Percentiles rank a stretch among this genome's conserved stretches.
Evolutionary conservation across 2,888 invertebrate genomes (phyloP).

Genomic region (Blastobasis lacticolella): DNA sequence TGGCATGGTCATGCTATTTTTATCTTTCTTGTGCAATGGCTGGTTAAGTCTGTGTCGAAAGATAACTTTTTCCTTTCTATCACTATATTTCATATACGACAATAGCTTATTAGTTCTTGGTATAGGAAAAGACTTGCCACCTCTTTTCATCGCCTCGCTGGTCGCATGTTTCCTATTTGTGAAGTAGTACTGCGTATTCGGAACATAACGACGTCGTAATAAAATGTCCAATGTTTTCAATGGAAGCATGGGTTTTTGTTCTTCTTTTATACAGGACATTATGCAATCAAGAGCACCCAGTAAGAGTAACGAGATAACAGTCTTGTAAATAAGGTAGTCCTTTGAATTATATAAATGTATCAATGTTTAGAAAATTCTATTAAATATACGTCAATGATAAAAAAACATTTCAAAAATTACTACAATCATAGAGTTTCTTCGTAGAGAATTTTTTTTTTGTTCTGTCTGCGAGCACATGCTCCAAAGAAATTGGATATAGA

Average conservation of each 20-base stretch:
- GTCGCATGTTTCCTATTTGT: slow-evolving; percentile 52
- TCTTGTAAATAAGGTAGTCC: too few species aligned
- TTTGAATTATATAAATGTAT: too few species aligned
- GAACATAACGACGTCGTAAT: slow-evolving; percentile 59
- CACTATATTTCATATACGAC: slow-evolving; percentile 63
- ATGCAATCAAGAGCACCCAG: too few species aligned
- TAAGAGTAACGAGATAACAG: too few species aligned
- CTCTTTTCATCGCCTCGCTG: slow-evolving; percentile 19
- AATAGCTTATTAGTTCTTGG: slow-evolving; percentile 59
- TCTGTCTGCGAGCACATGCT: too few species aligned
- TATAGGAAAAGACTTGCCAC: slow-evolving; percentile 41
- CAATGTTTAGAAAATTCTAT: too few species aligned
- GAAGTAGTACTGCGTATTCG: slow-evolving; percentile 64
- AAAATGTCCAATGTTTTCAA: slow-evolving; percentile 60
- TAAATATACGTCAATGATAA: too few species aligned
- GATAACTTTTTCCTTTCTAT: slow-evolving; percentile 49
- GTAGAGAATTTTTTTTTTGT: too few species aligned
- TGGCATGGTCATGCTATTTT: slow-evolving; percentile 62
- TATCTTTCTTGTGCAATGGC: slow-evolving; percentile 55
- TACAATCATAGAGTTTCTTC: too few species aligned
- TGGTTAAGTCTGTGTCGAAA: slow-evolving; percentile 35
- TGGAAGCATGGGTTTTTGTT: slow-evolving; percentile 57
- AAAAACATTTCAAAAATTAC: too few species aligned
- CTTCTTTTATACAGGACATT: slow-evolving; percentile 34
- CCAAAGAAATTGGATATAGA: too few species aligned